Conservation (phyloP, 2,797 vertebrate species). For the Florisuga fusca region DNA sequence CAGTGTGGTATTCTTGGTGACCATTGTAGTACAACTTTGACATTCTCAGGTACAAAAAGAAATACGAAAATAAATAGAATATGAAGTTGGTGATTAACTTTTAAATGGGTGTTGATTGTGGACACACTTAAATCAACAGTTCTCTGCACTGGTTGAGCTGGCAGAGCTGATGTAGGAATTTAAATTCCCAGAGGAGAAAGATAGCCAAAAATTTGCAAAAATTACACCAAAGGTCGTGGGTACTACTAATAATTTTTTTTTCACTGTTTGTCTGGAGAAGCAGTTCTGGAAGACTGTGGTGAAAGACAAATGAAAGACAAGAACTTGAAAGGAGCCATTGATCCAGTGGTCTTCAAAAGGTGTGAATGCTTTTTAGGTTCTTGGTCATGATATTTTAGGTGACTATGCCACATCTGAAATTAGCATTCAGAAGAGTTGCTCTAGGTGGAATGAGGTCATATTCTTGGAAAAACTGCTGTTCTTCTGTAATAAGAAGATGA, state of each 20-base stretch:
- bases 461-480: background rate
- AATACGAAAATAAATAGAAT: background rate
- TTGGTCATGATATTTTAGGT: background rate
- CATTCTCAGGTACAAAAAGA: background rate
- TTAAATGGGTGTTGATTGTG: background rate
- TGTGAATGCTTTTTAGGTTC: background rate
- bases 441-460: background rate
- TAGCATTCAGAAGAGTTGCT: background rate
- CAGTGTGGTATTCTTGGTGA: background rate
- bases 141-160: background rate
- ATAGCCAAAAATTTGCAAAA: background rate
- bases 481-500: background rate
- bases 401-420: background rate
- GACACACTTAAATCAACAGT: background rate
- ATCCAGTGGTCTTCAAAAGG: background rate
- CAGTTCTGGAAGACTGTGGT: background rate
- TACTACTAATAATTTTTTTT: background rate
- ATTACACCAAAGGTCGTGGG: rapidly evolving
- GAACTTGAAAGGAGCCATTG: background rate
- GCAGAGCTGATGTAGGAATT: background rate
- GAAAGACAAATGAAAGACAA: background rate
- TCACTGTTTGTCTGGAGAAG: background rate
- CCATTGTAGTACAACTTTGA: rapidly evolving
- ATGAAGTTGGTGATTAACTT: background rate
- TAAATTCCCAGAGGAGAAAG: background rate